Evolutionary conservation across 2,113 vertebrate genomes (phyloP).

Genomic region (Delphinus delphis): DNA sequence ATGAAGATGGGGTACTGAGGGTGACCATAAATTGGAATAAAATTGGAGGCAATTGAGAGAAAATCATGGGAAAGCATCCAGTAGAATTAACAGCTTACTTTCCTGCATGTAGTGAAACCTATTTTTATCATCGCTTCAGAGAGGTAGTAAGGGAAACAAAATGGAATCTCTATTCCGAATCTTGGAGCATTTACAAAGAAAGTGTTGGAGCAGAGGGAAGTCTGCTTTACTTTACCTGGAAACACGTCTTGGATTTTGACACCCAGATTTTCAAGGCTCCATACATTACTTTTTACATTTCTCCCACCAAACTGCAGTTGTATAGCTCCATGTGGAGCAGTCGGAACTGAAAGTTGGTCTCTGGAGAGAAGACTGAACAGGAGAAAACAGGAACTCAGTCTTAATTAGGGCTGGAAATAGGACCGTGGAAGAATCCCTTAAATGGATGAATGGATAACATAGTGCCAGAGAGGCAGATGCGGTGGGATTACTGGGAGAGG

Average conservation of each 20-base stretch:
- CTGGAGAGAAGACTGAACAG: not conserved
- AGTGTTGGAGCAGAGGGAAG: rapidly evolving
- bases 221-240: rapidly evolving
- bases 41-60: no score
- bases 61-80: not conserved
- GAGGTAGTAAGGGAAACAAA: not conserved
- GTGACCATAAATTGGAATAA: no score
- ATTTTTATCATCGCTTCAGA: not conserved
- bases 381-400: no score
- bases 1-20: no score
- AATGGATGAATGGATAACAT: no score
- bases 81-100: not conserved
- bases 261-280: not conserved
- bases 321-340: not conserved
- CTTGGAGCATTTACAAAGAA: not conserved
- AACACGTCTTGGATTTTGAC: not conserved
- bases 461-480: not conserved
- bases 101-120: rapidly evolving
- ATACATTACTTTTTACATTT: not conserved
- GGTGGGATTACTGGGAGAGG: not conserved
- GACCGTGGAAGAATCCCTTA: rapidly evolving
- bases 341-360: not conserved
- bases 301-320: not conserved
- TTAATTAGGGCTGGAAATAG: not conserved
- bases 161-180: not conserved